Evolutionary conservation across 2,113 vertebrate genomes (phyloP).

Genomic region (Pachycephala philippinensis): DNA sequence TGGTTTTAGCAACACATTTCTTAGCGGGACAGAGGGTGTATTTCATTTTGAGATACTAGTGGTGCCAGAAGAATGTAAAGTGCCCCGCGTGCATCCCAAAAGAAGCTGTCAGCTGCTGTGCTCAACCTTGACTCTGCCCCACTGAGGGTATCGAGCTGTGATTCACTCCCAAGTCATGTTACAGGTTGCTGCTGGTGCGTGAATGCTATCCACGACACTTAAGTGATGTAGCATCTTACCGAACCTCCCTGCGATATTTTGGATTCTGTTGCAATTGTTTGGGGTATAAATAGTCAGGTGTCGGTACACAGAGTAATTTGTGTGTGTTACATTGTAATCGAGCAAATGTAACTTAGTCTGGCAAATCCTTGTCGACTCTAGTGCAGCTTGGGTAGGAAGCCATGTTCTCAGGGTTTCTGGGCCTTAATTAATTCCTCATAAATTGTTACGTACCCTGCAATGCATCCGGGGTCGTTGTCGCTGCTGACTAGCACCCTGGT

Average conservation of each 20-base stretch:
- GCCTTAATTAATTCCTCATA: not conserved
- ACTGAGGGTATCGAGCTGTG: rapidly evolving
- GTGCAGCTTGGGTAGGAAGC: not conserved
- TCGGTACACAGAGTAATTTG: not conserved
- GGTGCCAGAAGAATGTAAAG: not conserved
- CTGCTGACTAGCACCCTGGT: not conserved
- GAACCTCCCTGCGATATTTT: not conserved
- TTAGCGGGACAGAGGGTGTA: not conserved
- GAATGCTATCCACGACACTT: not conserved
- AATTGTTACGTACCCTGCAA: not conserved
- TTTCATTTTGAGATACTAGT: not conserved
- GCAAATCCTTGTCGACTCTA: not conserved
- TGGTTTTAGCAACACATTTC: not conserved
- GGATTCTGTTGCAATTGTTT: not conserved
- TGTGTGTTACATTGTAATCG: not conserved
- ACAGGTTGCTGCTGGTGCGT: not conserved
- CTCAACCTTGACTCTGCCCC: not conserved
- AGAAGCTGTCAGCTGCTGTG: not conserved
- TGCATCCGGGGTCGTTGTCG: not conserved
- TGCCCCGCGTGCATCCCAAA: rapidly evolving
- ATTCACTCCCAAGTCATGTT: not conserved
- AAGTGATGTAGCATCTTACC: not conserved
- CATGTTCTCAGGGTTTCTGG: not conserved
- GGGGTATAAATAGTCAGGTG: not conserved
- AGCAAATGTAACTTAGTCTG: not conserved